Conservation (phyloP, 2,797 vertebrate species). For the Basileuterus tristriatus region DNA sequence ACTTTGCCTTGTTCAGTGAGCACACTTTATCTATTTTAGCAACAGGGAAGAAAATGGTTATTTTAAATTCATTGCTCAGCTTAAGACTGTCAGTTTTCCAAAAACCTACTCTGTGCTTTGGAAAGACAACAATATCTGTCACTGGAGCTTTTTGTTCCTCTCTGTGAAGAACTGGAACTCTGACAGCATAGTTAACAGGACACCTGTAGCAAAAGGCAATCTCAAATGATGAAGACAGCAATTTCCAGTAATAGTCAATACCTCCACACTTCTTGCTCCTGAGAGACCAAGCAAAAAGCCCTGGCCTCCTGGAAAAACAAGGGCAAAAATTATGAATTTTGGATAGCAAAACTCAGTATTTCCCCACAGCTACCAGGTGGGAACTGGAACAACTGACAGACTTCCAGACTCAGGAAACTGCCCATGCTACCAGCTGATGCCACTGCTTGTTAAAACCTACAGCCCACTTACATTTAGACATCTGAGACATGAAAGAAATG, state of each 20-base stretch:
- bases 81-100: conserved; percentile 38
- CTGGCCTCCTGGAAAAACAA: background rate
- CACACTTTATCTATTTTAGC: conserved; percentile 41
- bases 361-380: background rate
- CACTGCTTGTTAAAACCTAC: background rate
- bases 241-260: background rate
- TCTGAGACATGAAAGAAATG: background rate
- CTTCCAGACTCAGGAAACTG: background rate
- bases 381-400: background rate
- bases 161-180: background rate
- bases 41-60: conserved; percentile 41
- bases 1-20: conserved; percentile 51
- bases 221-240: background rate
- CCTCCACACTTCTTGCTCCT: background rate
- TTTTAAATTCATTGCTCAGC: conserved; percentile 58
- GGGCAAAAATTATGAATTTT: background rate
- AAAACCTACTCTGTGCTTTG: conserved; percentile 12
- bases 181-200: conserved; percentile 9
- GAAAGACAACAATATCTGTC: conserved; percentile 15
- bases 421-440: background rate
- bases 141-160: conserved; percentile 25
- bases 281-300: background rate
- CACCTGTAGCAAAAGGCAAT: background rate
- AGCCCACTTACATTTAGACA: background rate
- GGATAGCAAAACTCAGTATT: background rate